These are phyloP conservation scores for Melitaea athalia DNA, from an alignment of 2,888 invertebrate genomes.

Conservation along the genomic window DNA sequence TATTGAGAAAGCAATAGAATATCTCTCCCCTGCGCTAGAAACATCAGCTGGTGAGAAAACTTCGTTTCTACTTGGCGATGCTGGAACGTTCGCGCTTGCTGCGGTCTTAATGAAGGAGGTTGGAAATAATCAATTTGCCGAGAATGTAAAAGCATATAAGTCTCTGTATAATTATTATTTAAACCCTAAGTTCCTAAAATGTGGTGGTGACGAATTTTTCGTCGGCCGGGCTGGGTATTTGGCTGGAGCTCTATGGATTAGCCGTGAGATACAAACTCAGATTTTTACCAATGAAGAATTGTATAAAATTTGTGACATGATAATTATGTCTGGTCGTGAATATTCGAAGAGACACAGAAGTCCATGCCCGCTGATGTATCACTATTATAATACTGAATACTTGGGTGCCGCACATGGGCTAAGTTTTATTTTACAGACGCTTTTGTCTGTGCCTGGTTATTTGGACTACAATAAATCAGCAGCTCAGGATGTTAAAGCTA, in stretches of 20 bases:
- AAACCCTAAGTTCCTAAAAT: slow-evolving; percentile 79
- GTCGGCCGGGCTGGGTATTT: slow-evolving; percentile 93
- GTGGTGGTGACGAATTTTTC: slow-evolving; percentile 91
- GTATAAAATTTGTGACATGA: slow-evolving; percentile 85
- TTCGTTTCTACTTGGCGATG: slow-evolving; percentile 90
- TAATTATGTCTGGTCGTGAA: slow-evolving; percentile 87
- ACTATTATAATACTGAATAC: slow-evolving; percentile 88
- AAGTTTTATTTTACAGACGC: slow-evolving; percentile 83
- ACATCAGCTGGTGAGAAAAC: slow-evolving; percentile 83
- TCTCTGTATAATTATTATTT: slow-evolving; percentile 63
- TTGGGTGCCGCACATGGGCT: slow-evolving; percentile 86
- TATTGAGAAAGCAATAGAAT: slow-evolving; percentile 83
- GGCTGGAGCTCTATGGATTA: slow-evolving; percentile 88
- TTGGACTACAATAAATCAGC: slow-evolving; percentile 77
- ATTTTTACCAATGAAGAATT: slow-evolving; percentile 75
- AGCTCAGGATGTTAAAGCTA: slow-evolving; percentile 82
- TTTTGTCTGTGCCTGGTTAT: slow-evolving; percentile 75
- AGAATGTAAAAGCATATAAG: slow-evolving; percentile 64
- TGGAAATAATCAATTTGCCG: slow-evolving; percentile 65
- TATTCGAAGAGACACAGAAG: slow-evolving; percentile 83
- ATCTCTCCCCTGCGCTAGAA: slow-evolving; percentile 84
- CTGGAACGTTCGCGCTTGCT: slow-evolving; percentile 89
- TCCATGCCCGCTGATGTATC: slow-evolving; percentile 88
- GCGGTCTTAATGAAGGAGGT: slow-evolving; percentile 82
- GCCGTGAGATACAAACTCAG: slow-evolving; percentile 75